Percentiles rank a stretch among this genome's conserved stretches.
Evolutionary conservation across 1,140 invertebrate genomes (phyloP).

Genomic region (Sinella curviseta): DNA sequence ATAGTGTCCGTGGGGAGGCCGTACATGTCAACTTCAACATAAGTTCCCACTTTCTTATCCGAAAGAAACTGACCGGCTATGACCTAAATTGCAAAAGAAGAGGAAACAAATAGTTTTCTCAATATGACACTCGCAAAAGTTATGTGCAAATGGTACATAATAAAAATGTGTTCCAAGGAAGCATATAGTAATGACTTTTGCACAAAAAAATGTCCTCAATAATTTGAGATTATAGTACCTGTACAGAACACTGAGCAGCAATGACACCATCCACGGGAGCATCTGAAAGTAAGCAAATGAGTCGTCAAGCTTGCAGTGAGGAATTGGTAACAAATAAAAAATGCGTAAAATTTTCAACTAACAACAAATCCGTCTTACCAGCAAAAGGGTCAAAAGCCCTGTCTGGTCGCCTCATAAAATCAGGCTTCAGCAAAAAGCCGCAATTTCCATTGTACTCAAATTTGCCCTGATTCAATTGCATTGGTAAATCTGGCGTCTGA

Average conservation of each 20-base stretch:
- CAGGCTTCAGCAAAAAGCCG: conserved; percentile 96
- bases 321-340: too few relatives aligned
- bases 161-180: background rate
- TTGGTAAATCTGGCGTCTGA: conserved; percentile 97
- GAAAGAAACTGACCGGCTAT: conserved; percentile 99
- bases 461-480: conserved; percentile 99
- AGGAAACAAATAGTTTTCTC: background rate
- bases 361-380: too few relatives aligned
- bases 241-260: conserved; percentile 94
- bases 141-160: background rate
- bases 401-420: conserved; percentile 97
- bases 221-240: conserved; percentile 68
- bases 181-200: too few relatives aligned
- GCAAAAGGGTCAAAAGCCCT: conserved; percentile 98
- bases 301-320: too few relatives aligned
- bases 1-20: conserved; percentile 98
- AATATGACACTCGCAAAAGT: background rate
- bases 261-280: conserved; percentile 99
- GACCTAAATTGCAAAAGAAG: conserved; percentile 68
- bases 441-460: conserved; percentile 98
- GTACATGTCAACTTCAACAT: conserved; percentile 99
- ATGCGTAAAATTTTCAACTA: too few relatives aligned
- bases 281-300: conserved; percentile 65
- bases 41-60: conserved; percentile 97
- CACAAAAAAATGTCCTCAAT: background rate